Evolutionary conservation across 2,113 vertebrate genomes (phyloP).

Genomic region (Gymnocephalus cernua): DNA sequence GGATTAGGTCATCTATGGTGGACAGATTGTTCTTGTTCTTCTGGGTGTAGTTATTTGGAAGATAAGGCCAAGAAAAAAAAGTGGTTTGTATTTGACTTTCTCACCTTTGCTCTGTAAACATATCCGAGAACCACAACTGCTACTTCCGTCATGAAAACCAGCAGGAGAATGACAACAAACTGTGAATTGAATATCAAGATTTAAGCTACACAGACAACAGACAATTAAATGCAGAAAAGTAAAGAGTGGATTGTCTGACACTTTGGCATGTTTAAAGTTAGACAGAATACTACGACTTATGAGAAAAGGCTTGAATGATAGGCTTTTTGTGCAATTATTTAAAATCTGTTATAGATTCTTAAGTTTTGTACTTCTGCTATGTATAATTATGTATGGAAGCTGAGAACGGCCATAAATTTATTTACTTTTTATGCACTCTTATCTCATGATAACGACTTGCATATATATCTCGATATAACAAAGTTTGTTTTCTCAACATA

Average conservation of each 20-base stretch:
- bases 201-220: slow-evolving; percentile 1
- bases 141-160: slow-evolving; percentile 96
- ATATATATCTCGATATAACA: no score
- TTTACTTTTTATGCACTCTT: no score
- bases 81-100: not conserved
- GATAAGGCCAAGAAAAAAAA: slow-evolving; percentile 14
- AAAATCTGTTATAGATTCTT: not conserved
- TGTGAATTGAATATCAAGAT: slow-evolving; percentile 76
- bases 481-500: no score
- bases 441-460: no score
- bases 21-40: not conserved
- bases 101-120: slow-evolving; percentile 97
- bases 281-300: not conserved
- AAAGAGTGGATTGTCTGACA: not conserved
- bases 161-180: slow-evolving; percentile 95
- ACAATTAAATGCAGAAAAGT: not conserved
- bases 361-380: not conserved
- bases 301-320: not conserved
- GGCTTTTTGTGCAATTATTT: not conserved
- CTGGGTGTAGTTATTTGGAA: not conserved
- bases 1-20: not conserved
- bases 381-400: not conserved
- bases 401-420: no score
- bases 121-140: slow-evolving; percentile 96
- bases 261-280: not conserved